Conservation (phyloP, 2,888 invertebrate species). For the Chloroclysta siterata region DNA sequence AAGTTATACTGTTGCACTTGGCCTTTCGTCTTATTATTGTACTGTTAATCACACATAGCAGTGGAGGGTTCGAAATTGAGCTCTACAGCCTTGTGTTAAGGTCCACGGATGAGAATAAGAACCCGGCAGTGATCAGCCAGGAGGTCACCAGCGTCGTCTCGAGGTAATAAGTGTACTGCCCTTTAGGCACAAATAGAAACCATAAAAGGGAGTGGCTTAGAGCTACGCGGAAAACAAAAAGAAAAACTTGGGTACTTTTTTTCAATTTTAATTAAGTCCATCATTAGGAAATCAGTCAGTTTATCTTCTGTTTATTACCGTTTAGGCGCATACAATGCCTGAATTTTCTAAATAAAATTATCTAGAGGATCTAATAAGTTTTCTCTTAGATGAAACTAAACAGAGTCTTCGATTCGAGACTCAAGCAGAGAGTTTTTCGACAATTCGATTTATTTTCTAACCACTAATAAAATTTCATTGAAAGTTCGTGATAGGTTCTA, state of each 20-base stretch:
- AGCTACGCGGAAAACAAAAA: constrained; percentile 29
- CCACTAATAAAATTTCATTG: too few relatives aligned
- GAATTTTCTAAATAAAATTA: too few relatives aligned
- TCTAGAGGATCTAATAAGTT: too few relatives aligned
- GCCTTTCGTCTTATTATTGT: constrained; percentile 66
- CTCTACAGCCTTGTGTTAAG: constrained; percentile 37
- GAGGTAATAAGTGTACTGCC: constrained; percentile 68
- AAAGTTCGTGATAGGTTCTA: too few relatives aligned
- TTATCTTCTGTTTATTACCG: too few relatives aligned
- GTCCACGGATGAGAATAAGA: constrained; percentile 43
- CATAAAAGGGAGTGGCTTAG: constrained; percentile 56
- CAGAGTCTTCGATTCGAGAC: too few relatives aligned
- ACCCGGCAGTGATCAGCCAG: constrained; percentile 69
- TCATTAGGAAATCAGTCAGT: too few relatives aligned
- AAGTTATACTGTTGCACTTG: constrained; percentile 57
- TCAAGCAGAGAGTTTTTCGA: too few relatives aligned
- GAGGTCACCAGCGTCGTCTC: constrained; percentile 61
- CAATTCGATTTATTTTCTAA: too few relatives aligned
- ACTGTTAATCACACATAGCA: constrained; percentile 29
- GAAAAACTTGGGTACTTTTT: not conserved
- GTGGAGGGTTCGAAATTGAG: constrained; percentile 23
- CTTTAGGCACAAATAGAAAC: constrained; percentile 61
- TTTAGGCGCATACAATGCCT: too few relatives aligned
- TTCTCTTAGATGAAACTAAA: too few relatives aligned
- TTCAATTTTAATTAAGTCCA: too few relatives aligned